phyloP scores from a whole-genome alignment of 2,113 vertebrate species.

The Tachycineta bicolor region DNA sequence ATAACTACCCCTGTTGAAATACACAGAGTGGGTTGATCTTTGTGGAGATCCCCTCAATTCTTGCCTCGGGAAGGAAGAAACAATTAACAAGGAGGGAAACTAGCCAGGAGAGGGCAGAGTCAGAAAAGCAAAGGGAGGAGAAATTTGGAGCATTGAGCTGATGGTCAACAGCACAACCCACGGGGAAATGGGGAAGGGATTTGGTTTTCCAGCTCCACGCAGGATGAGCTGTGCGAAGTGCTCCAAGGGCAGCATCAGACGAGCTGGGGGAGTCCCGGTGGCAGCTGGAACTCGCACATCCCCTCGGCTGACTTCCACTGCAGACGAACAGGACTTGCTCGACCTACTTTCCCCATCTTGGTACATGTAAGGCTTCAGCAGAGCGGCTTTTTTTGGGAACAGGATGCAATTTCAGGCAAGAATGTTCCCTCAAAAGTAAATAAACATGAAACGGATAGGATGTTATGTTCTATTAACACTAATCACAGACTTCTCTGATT shows the following conservation, averaged over 20 bases:
- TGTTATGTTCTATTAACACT: constrained; percentile 46
- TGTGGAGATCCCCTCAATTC: neutral
- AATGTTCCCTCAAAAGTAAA: constrained; percentile 59
- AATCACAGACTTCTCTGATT: neutral
- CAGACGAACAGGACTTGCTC: neutral
- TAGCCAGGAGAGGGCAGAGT: constrained; percentile 63
- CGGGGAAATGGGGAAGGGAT: neutral
- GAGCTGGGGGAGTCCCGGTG: neutral
- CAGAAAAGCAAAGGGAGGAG: constrained; percentile 12
- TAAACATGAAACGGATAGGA: constrained; percentile 42
- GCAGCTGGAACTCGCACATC: neutral
- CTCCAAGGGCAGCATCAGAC: neutral
- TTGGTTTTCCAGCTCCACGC: neutral
- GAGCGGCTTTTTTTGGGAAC: neutral
- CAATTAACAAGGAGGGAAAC: neutral
- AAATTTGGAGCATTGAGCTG: neutral
- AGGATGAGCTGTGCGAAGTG: neutral
- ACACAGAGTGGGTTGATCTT: neutral
- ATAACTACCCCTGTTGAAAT: neutral
- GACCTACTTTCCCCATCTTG: neutral
- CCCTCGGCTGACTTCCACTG: neutral
- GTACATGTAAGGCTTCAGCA: neutral
- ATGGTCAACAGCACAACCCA: neutral
- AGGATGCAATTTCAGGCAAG: constrained; percentile 49
- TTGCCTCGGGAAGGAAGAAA: neutral